These are phyloP conservation scores for Ganaspis brasiliensis DNA, from an alignment of 2,888 invertebrate genomes.

Conservation along the genomic window DNA sequence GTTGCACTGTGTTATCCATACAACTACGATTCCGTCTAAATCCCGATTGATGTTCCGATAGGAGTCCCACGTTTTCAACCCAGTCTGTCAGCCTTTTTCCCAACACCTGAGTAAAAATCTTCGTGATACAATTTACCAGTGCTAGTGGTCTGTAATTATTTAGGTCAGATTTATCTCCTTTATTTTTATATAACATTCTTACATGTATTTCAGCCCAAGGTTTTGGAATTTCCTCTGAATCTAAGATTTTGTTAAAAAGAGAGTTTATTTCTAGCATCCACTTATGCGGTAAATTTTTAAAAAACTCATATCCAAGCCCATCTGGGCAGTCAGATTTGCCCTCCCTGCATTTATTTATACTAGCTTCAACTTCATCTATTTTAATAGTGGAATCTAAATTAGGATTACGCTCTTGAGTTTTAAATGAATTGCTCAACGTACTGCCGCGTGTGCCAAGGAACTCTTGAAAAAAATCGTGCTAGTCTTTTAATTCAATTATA, in stretches of 20 bases:
- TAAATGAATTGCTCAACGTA: background rate
- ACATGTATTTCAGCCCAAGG: slow-evolving; percentile 30
- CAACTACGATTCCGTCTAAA: slow-evolving; percentile 19
- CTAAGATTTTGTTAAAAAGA: slow-evolving; percentile 37
- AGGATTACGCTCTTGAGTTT: slow-evolving; percentile 1
- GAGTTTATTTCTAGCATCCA: background rate
- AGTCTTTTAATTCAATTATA: slow-evolving; percentile 18
- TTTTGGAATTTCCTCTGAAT: background rate
- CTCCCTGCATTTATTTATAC: slow-evolving; percentile 12
- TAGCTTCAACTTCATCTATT: background rate
- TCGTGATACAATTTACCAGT: slow-evolving; percentile 9
- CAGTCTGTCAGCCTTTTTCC: slow-evolving; percentile 5
- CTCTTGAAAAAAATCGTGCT: slow-evolving; percentile 1
- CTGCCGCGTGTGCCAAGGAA: background rate
- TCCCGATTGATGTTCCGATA: slow-evolving; percentile 22
- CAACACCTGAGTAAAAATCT: slow-evolving; percentile 20
- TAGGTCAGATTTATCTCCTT: slow-evolving; percentile 19
- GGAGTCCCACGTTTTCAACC: background rate
- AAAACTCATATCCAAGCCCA: slow-evolving; percentile 36
- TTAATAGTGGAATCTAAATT: slow-evolving; percentile 22
- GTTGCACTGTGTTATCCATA: no score
- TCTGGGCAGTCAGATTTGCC: slow-evolving; percentile 22
- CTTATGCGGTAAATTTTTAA: slow-evolving; percentile 12
- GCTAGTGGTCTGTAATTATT: slow-evolving; percentile 36
- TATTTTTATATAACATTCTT: slow-evolving; percentile 43